Evolutionary conservation across 2,797 vertebrate species (phyloP).

Genomic region (Diceros bicornis): DNA sequence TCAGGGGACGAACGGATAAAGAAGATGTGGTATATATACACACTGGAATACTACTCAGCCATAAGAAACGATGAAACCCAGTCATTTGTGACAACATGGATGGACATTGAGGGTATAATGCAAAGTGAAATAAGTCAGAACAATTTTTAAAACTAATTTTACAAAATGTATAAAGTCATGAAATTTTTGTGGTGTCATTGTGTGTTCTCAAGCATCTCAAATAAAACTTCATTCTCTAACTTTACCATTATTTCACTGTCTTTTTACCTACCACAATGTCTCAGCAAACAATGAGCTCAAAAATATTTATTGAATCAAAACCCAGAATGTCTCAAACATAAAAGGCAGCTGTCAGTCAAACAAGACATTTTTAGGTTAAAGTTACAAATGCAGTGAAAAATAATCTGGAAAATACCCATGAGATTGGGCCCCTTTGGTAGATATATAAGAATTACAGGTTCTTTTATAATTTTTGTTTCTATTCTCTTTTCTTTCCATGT

Average conservation of each 20-base stretch:
- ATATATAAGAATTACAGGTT: neutral
- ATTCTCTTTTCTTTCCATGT: neutral
- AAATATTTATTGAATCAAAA: neutral
- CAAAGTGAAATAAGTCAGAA: too few relatives aligned
- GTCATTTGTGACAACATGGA: too few relatives aligned
- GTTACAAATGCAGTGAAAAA: neutral
- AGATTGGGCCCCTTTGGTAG: neutral
- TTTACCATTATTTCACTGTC: neutral
- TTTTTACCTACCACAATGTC: neutral
- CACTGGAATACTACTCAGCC: too few relatives aligned
- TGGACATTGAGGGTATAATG: too few relatives aligned
- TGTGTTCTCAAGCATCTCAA: slow-evolving; percentile 10
- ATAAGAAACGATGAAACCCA: too few relatives aligned
- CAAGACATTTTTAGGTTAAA: neutral
- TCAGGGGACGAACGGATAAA: too few relatives aligned
- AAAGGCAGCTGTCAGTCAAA: neutral
- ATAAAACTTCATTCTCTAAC: neutral
- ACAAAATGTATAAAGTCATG: neutral
- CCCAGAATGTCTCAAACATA: neutral
- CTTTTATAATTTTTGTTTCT: neutral
- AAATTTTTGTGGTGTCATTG: neutral
- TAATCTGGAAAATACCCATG: neutral
- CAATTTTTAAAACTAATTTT: neutral
- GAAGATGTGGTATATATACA: too few relatives aligned
- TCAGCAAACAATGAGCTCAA: neutral